A percentile compares a stretch with the other conserved stretches of the same genome.
phyloP scores from a whole-genome alignment of 2,797 vertebrate species.

The Parauchenoglanis punctatus region DNA sequence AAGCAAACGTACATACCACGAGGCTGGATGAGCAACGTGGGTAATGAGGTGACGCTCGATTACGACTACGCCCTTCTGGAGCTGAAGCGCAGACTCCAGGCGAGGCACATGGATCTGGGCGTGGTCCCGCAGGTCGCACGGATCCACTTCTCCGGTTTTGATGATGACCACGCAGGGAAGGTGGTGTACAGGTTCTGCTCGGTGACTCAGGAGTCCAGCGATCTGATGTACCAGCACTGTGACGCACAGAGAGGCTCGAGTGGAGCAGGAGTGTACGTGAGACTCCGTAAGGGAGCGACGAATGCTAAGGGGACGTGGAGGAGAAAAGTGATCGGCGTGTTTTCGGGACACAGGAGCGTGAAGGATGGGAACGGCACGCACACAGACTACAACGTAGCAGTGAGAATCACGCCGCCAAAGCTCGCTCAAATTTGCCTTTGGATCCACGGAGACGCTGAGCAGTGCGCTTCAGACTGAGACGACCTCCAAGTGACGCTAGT shows the following conservation, averaged over 20 bases:
- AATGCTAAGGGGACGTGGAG: constrained; percentile 79
- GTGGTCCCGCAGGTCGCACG: constrained; percentile 76
- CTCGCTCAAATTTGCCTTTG: constrained; percentile 94
- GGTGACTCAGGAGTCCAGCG: constrained; percentile 83
- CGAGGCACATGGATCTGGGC: constrained; percentile 88
- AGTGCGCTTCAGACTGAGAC: constrained; percentile 78
- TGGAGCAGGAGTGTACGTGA: constrained; percentile 90
- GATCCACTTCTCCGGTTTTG: constrained; percentile 89
- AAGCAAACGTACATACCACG: constrained; percentile 83
- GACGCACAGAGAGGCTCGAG: constrained; percentile 86
- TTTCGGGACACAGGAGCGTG: constrained; percentile 88
- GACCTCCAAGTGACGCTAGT: neutral
- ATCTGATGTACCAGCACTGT: constrained; percentile 91
- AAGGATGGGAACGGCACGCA: constrained; percentile 74
- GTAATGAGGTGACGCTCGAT: constrained; percentile 74
- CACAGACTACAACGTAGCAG: constrained; percentile 90
- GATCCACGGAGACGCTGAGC: constrained; percentile 81
- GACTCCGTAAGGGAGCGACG: constrained; percentile 73
- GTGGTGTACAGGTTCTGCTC: constrained; percentile 92
- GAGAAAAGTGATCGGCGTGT: constrained; percentile 88
- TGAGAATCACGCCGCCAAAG: constrained; percentile 90
- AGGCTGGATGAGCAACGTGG: constrained; percentile 81
- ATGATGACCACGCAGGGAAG: constrained; percentile 79
- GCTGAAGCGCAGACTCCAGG: constrained; percentile 81
- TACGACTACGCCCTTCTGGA: constrained; percentile 91